Percentiles rank a stretch among this genome's conserved stretches.
These are phyloP conservation scores for Saccopteryx leptura DNA, from an alignment of 2,113 vertebrate species.

Conservation along the genomic window DNA sequence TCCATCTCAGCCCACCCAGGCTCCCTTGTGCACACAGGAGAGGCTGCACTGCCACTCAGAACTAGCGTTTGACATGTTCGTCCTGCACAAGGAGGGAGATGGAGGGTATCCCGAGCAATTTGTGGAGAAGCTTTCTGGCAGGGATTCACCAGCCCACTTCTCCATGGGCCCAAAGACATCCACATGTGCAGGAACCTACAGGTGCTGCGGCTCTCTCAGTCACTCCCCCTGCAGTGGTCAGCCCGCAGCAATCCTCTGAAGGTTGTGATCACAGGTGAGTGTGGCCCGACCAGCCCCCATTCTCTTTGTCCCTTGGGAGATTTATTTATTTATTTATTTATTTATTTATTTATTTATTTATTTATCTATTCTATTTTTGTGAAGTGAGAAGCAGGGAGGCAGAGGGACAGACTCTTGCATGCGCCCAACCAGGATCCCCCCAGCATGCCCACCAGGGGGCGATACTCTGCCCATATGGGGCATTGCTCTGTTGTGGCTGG, in stretches of 20 bases:
- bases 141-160: neutral
- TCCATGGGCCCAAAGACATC: neutral
- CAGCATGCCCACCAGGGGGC: no score
- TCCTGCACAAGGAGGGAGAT: accelerated
- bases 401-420: no score
- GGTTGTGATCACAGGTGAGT: neutral
- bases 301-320: neutral
- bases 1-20: neutral
- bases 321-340: no score
- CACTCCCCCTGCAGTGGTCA: neutral
- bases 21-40: accelerated
- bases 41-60: neutral
- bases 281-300: no score
- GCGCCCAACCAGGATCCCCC: no score
- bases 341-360: no score
- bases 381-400: no score
- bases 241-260: neutral
- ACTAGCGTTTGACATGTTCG: accelerated
- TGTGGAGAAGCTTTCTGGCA: accelerated
- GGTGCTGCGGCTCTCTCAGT: neutral
- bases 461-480: no score
- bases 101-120: accelerated
- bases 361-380: no score
- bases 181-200: neutral
- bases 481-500: no score